These are phyloP conservation scores for Pterocles gutturalis DNA, from an alignment of 2,113 vertebrate genomes.

Conservation along the genomic window DNA sequence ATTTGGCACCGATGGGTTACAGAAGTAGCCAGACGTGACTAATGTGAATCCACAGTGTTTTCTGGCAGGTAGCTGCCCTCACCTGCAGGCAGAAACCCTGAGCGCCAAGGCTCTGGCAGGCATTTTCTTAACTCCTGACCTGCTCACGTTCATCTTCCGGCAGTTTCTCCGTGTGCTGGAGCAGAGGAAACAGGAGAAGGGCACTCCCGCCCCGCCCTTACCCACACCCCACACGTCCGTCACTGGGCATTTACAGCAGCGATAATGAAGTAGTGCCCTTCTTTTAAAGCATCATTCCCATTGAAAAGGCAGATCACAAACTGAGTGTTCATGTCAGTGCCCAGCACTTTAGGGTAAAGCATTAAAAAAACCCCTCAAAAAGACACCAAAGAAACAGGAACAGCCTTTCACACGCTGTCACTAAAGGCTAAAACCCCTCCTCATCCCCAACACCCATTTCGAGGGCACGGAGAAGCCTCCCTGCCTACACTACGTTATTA, in stretches of 20 bases:
- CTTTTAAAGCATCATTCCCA: background rate
- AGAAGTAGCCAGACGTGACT: background rate
- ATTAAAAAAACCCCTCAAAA: background rate
- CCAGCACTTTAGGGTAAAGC: background rate
- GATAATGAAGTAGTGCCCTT: fast-evolving
- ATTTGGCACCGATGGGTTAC: background rate
- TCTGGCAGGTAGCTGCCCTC: background rate
- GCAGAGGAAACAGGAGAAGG: too few species aligned
- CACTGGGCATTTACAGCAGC: background rate
- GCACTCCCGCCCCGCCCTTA: fast-evolving
- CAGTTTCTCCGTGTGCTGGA: background rate
- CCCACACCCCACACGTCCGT: background rate
- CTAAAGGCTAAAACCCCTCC: too few species aligned
- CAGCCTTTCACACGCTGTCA: fast-evolving
- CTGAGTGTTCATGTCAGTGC: fast-evolving
- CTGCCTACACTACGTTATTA: fast-evolving
- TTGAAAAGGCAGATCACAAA: background rate
- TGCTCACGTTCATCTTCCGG: fast-evolving
- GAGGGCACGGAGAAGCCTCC: fast-evolving
- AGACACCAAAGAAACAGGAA: background rate
- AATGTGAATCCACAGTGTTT: fast-evolving
- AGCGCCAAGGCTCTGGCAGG: fast-evolving
- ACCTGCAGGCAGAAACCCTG: background rate
- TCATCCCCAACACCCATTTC: fast-evolving
- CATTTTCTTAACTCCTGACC: background rate